These are phyloP conservation scores for Dioctria rufipes DNA, from an alignment of 2,888 invertebrate species.

Conservation along the genomic window DNA sequence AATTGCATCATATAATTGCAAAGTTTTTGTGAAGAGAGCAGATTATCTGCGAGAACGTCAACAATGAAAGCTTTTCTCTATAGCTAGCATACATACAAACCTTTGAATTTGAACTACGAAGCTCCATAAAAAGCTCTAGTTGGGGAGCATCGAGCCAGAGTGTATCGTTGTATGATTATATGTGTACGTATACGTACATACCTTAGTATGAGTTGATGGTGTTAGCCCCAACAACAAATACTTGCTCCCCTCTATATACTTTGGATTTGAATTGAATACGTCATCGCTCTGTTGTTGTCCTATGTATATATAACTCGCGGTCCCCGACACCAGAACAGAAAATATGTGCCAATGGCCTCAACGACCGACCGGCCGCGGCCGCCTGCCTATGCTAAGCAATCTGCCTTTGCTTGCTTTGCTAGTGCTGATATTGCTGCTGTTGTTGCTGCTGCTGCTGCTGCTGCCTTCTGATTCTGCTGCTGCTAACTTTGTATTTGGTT, in stretches of 20 bases:
- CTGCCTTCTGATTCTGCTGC: constrained; percentile 5
- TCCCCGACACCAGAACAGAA: constrained; percentile 60
- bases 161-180: too few relatives aligned
- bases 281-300: neutral
- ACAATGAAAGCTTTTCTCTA: neutral
- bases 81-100: neutral
- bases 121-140: neutral
- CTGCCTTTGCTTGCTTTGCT: neutral
- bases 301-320: neutral
- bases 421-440: neutral
- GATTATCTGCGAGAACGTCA: neutral
- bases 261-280: neutral
- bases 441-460: constrained; percentile 11
- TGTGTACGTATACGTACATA: too few relatives aligned
- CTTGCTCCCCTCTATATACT: neutral
- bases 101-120: neutral
- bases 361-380: constrained; percentile 61
- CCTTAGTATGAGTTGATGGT: neutral
- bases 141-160: neutral
- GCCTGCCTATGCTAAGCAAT: neutral
- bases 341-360: constrained; percentile 65
- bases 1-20: neutral
- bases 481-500: constrained; percentile 6
- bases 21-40: neutral
- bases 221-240: neutral